Evolutionary conservation across 2,113 vertebrate genomes (phyloP).

Genomic region (Artemisiospiza belli): DNA sequence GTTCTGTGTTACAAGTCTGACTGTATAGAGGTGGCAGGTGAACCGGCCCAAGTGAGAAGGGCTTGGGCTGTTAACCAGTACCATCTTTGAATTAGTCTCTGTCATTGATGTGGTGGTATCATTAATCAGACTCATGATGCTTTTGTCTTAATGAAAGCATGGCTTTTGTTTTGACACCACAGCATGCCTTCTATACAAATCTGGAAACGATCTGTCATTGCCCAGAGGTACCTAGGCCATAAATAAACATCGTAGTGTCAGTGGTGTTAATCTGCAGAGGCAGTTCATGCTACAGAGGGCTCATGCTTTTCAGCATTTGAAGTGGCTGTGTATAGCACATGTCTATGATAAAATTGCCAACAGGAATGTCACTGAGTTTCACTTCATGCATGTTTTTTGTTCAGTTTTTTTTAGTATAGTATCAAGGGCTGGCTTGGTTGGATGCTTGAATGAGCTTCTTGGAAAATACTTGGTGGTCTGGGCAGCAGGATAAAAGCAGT

Average conservation of each 20-base stretch:
- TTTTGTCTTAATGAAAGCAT: background rate
- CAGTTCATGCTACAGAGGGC: background rate
- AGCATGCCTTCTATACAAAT: background rate
- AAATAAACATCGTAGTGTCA: constrained; percentile 3
- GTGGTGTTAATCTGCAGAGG: constrained; percentile 16
- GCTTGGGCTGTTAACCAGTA: background rate
- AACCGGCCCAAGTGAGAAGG: background rate
- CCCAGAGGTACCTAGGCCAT: background rate
- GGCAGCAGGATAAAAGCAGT: background rate
- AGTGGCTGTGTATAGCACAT: background rate
- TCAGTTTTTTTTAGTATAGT: background rate
- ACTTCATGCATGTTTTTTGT: background rate
- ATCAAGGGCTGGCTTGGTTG: background rate
- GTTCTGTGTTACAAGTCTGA: background rate
- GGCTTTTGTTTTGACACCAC: constrained; percentile 27
- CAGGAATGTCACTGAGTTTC: background rate
- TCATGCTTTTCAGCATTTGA: constrained; percentile 1
- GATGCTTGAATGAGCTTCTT: background rate
- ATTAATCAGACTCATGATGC: background rate
- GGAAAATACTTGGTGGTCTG: background rate
- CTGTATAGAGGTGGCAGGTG: background rate
- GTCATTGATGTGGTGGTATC: background rate
- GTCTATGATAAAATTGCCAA: background rate
- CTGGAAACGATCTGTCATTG: constrained; percentile 50
- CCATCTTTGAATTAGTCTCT: background rate